Evolutionary conservation across 2,888 invertebrate genomes (phyloP).

Genomic region (Aproaerema taeniolella): DNA sequence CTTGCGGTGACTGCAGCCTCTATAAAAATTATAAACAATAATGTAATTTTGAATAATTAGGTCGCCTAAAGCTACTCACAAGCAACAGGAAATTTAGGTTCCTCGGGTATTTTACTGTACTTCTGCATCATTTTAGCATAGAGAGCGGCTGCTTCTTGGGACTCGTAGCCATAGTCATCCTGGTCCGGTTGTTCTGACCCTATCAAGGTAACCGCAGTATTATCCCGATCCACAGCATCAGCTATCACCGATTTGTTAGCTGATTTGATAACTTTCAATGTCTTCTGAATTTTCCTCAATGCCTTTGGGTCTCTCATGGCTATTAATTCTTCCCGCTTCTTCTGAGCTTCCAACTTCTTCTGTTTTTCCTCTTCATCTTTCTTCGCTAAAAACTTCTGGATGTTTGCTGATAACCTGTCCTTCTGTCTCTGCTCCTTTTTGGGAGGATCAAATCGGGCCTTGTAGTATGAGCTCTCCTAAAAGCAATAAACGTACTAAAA

Average conservation of each 20-base stretch:
- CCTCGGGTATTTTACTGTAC: slow-evolving; percentile 84
- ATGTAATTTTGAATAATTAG: no score
- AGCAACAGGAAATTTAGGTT: slow-evolving; percentile 81
- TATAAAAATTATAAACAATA: no score
- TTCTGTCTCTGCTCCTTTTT: slow-evolving; percentile 86
- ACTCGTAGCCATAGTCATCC: slow-evolving; percentile 94
- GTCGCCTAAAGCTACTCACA: no score
- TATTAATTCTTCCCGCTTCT: slow-evolving; percentile 80
- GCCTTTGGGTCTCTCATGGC: slow-evolving; percentile 85
- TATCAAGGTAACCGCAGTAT: slow-evolving; percentile 84
- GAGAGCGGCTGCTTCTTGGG: slow-evolving; percentile 87
- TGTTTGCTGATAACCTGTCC: slow-evolving; percentile 83
- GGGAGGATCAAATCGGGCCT: slow-evolving; percentile 88
- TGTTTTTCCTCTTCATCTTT: slow-evolving; percentile 88
- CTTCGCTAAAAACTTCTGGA: slow-evolving; percentile 89
- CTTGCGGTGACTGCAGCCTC: no score
- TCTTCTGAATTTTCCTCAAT: slow-evolving; percentile 84
- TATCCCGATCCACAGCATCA: slow-evolving; percentile 86
- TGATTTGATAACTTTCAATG: slow-evolving; percentile 91
- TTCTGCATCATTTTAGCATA: slow-evolving; percentile 92
- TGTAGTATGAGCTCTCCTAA: slow-evolving; percentile 79
- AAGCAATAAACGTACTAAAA: slow-evolving; percentile 28
- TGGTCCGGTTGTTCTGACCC: slow-evolving; percentile 90
- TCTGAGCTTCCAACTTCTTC: slow-evolving; percentile 79
- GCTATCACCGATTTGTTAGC: slow-evolving; percentile 91